Conservation (phyloP, 2,888 invertebrate species). For the Apantesis nais region DNA sequence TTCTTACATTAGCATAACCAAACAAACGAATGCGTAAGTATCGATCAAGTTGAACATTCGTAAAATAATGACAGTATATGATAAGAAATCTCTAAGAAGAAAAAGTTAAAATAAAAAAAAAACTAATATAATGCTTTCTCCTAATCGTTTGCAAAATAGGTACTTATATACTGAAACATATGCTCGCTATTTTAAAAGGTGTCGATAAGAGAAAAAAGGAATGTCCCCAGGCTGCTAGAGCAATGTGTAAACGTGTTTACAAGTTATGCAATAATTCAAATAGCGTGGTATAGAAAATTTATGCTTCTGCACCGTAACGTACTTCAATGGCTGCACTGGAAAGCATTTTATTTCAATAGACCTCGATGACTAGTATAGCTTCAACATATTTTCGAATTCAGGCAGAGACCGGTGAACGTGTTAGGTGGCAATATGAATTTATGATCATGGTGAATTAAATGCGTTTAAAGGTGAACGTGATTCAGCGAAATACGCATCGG, state of each 20-base stretch:
- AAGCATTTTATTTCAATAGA: conserved; percentile 82
- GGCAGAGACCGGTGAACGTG: conserved; percentile 68
- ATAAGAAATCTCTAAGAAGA: background rate
- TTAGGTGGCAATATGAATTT: conserved; percentile 80
- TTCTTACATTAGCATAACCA: no score
- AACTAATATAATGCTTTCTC: conserved; percentile 29
- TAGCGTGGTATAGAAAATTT: conserved; percentile 79
- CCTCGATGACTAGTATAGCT: conserved; percentile 61
- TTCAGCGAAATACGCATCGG: conserved; percentile 65
- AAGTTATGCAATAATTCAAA: conserved; percentile 84
- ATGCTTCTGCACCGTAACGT: conserved; percentile 80
- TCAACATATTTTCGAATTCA: conserved; percentile 74
- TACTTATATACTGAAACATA: conserved; percentile 52
- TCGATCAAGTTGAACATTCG: no score
- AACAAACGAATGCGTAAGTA: no score
- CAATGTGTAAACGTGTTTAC: conserved; percentile 79
- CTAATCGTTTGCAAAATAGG: conserved; percentile 35
- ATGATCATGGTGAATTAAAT: conserved; percentile 78
- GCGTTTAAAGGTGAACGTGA: conserved; percentile 71
- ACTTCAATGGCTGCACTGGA: conserved; percentile 82
- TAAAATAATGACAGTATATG: no score
- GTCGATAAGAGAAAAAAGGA: conserved; percentile 66
- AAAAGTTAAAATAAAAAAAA: conserved; percentile 22
- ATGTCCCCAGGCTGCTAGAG: conserved; percentile 63
- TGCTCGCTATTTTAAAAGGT: conserved; percentile 58